A percentile compares a stretch with the other conserved stretches of the same genome.
These are phyloP conservation scores for Callyntrura guangdongensis DNA, from an alignment of 2,888 invertebrate genomes.

Conservation along the genomic window DNA sequence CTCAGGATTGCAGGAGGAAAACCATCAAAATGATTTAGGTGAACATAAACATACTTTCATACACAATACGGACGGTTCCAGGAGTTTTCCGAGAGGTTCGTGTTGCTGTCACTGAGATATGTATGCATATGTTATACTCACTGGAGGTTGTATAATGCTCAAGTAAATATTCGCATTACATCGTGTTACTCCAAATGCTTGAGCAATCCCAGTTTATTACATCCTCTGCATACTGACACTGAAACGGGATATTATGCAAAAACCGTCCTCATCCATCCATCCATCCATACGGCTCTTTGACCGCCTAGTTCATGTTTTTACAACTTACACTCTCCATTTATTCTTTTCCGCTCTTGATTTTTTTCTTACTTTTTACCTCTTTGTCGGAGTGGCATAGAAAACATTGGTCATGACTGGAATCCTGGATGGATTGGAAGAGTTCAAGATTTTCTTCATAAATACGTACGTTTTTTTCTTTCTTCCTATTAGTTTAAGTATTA, in stretches of 20 bases:
- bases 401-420: conserved; percentile 73
- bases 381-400: conserved; percentile 53
- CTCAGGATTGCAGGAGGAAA: neutral
- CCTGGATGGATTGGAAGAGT: conserved; percentile 70
- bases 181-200: conserved; percentile 14
- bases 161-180: conserved; percentile 25
- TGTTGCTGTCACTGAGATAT: neutral
- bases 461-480: neutral
- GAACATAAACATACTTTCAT: neutral
- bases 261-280: conserved; percentile 24
- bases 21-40: neutral
- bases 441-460: conserved; percentile 56
- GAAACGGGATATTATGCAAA: conserved; percentile 48
- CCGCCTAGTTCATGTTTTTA: conserved; percentile 54
- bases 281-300: neutral
- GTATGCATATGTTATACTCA: neutral
- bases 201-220: conserved; percentile 29
- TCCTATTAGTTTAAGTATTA: neutral
- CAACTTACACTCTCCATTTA: conserved; percentile 52
- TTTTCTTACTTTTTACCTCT: conserved; percentile 50
- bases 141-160: neutral
- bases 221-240: conserved; percentile 52
- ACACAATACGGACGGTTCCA: neutral
- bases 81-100: too few relatives aligned
- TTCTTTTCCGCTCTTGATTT: conserved; percentile 51